A percentile compares a stretch with the other conserved stretches of the same genome.
Conservation (phyloP, 2,888 invertebrate genomes). For the Eupithecia pulchellata region DNA sequence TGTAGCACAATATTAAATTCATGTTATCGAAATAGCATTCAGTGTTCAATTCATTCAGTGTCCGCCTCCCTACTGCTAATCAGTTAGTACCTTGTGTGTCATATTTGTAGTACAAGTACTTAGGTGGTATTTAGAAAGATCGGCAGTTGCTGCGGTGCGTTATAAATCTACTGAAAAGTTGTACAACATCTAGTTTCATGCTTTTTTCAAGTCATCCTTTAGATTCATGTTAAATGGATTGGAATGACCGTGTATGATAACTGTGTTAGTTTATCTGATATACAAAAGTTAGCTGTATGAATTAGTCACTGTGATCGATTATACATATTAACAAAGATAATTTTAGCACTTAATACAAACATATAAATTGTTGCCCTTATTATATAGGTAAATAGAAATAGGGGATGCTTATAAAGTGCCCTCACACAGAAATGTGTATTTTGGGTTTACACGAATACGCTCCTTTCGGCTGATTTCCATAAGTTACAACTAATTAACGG, state of each 20-base stretch:
- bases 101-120: no score
- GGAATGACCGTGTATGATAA: not conserved
- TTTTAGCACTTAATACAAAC: no score
- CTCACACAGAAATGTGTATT: not conserved
- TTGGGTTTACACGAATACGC: not conserved
- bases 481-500: not conserved
- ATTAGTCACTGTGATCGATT: not conserved
- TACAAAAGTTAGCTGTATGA: not conserved
- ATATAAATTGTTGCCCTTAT: not conserved
- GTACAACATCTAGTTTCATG: not conserved
- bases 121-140: no score
- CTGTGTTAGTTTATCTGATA: slow-evolving; percentile 6
- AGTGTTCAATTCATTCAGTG: no score
- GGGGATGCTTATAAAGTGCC: not conserved
- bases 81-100: not conserved
- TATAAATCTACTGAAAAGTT: no score
- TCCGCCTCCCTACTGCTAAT: no score
- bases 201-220: not conserved
- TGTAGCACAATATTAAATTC: no score
- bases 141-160: no score
- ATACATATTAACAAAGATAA: no score
- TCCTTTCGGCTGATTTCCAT: not conserved
- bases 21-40: no score
- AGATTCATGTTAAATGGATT: not conserved
- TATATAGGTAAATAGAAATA: not conserved